Evolutionary conservation across 2,888 invertebrate species (phyloP).

Genomic region (Sussaba pulchella): DNA sequence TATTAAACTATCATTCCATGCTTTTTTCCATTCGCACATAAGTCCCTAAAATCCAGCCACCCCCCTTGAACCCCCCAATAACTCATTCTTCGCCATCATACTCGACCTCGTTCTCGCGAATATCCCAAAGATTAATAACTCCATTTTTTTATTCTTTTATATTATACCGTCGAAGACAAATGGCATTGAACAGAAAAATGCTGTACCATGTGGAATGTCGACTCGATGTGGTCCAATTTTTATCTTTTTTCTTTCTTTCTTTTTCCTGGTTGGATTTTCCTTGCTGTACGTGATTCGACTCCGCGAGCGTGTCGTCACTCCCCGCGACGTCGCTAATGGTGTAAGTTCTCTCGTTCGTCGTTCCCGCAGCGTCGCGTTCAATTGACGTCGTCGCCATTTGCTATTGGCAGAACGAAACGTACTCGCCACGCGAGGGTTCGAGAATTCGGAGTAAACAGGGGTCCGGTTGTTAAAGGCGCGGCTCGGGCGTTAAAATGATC

Average conservation of each 20-base stretch:
- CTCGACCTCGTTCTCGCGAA: too few relatives aligned
- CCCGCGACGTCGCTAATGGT: conserved; percentile 9
- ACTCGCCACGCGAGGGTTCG: conserved; percentile 3
- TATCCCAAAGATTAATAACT: too few relatives aligned
- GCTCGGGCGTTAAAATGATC: conserved; percentile 40
- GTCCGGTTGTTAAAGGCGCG: conserved; percentile 38
- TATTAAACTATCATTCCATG: too few relatives aligned
- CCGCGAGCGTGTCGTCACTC: conserved; percentile 31
- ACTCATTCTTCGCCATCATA: too few relatives aligned
- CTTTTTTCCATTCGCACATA: too few relatives aligned
- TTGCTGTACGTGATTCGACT: conserved; percentile 49
- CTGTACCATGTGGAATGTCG: conserved; percentile 14
- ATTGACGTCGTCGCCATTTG: conserved; percentile 63
- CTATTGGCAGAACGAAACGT: conserved; percentile 39
- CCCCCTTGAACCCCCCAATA: too few relatives aligned
- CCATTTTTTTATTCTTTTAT: too few relatives aligned
- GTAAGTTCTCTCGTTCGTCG: conserved; percentile 47
- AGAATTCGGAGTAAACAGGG: conserved; percentile 41
- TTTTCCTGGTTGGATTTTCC: conserved; percentile 39
- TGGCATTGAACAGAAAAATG: background rate
- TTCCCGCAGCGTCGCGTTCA: conserved; percentile 51
- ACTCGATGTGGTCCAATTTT: conserved; percentile 27
- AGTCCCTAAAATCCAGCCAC: too few relatives aligned
- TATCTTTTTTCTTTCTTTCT: background rate
- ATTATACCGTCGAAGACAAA: too few relatives aligned